These are phyloP conservation scores for Coremacera marginata DNA, from an alignment of 2,888 invertebrate species.

Conservation along the genomic window DNA sequence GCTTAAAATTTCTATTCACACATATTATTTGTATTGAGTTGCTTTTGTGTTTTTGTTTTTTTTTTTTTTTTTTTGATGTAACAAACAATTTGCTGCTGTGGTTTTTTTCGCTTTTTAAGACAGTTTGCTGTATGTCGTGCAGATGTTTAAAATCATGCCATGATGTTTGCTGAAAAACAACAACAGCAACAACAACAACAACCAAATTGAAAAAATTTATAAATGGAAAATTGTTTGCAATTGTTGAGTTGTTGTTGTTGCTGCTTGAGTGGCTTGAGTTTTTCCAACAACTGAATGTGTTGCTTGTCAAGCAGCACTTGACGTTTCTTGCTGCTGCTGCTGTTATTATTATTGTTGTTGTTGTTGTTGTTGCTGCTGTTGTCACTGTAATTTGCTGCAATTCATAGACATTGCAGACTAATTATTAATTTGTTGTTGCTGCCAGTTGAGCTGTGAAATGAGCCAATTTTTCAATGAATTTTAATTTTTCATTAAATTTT, in stretches of 20 bases:
- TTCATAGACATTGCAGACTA: constrained; percentile 20
- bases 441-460: constrained; percentile 8
- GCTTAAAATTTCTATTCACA: constrained; percentile 25
- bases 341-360: constrained; percentile 27
- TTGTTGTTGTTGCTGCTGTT: neutral
- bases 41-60: neutral
- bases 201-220: neutral
- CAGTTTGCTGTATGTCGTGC: constrained; percentile 45
- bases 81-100: neutral
- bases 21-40: neutral
- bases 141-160: constrained; percentile 41
- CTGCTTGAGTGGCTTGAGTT: constrained; percentile 14
- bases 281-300: constrained; percentile 35
- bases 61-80: too few species aligned
- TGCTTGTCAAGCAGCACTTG: constrained; percentile 32
- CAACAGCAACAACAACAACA: neutral
- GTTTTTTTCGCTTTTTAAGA: constrained; percentile 8
- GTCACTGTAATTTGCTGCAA: constrained; percentile 25
- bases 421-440: constrained; percentile 34
- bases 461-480: constrained; percentile 32
- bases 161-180: constrained; percentile 7
- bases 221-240: constrained; percentile 11
- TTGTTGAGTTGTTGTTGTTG: neutral
- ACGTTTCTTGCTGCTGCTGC: constrained; percentile 18
- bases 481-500: constrained; percentile 8